phyloP scores from a whole-genome alignment of 92 coral and sea anemone genomes.

The Desmophyllum pertusum region DNA sequence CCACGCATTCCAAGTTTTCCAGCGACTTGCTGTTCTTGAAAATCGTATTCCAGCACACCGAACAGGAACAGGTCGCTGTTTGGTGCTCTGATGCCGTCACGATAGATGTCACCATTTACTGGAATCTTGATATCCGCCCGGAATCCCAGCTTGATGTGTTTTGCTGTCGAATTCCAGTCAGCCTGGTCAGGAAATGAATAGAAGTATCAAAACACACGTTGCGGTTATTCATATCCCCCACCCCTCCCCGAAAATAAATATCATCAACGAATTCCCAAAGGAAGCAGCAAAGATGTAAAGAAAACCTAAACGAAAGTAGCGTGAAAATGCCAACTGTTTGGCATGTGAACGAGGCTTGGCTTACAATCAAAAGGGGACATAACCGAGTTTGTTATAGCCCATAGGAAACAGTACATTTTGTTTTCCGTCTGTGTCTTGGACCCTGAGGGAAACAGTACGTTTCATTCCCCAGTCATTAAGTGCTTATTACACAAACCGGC shows the following conservation, averaged over 20 bases:
- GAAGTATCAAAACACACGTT: not conserved
- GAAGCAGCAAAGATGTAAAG: too few relatives aligned
- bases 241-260: not conserved
- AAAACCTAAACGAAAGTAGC: too few relatives aligned
- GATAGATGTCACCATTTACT: slow-evolving; percentile 83
- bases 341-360: too few relatives aligned
- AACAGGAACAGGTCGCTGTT: slow-evolving; percentile 79
- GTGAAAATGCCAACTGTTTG: too few relatives aligned
- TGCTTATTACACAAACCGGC: not conserved
- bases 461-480: too few relatives aligned
- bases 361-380: too few relatives aligned
- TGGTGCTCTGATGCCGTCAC: slow-evolving; percentile 89
- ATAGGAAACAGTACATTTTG: too few relatives aligned
- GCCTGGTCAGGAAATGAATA: slow-evolving; percentile 52
- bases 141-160: slow-evolving; percentile 79
- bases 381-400: too few relatives aligned
- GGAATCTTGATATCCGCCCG: slow-evolving; percentile 87
- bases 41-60: slow-evolving; percentile 84
- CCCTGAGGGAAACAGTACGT: too few relatives aligned
- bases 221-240: not conserved
- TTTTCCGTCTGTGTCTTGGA: too few relatives aligned
- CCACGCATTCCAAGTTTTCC: slow-evolving; percentile 93
- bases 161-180: slow-evolving; percentile 75
- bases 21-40: slow-evolving; percentile 53
- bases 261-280: not conserved